Evolutionary conservation across 2,113 vertebrate genomes (phyloP), one percentile per base, ranked within the genome.

Genomic region (Lepus timidus): DNA sequence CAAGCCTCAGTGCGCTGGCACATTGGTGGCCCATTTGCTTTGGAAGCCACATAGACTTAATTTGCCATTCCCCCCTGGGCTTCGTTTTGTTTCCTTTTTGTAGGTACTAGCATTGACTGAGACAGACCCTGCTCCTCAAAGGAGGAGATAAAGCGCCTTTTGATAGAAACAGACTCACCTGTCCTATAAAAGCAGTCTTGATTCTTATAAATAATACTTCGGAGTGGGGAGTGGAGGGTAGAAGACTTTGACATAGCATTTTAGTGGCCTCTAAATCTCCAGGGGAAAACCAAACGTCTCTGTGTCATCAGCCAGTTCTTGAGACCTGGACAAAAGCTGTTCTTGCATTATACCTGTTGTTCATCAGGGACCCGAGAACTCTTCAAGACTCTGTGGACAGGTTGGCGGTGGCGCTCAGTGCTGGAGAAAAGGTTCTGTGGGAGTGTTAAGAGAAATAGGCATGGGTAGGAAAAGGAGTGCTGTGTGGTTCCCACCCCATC

Each of bases 201-300:
- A 1, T 65, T 65, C 4, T 92, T 71, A 81, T 36, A 95, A 95
- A 75, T 78, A 70, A 49, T 90, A 49, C 51, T 61, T 95, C 81
- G 62, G 51, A 90, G 19, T 44, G 29, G 7, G 9, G 2, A 9
- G 44, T 44, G 68, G 92, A 79, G 85, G 91, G 29, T 8, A 62
- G 25, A 81, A 31, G 55, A 65, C 22, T 86, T 75, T 81, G 55
- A 58, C 55, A 16, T 84, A 65, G 8, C 25, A 49, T 94, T 94
- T 94, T 88, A 88, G 52, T 85, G 70, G n/a, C 7, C 88, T 92
- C 29, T 91, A 61, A 96, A 55, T 86, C 44, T 86, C 81, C 75
- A 64, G 22, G 52, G 74, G 10, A 70, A 93, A 79, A 62, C 85
- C 76, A 84, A 87, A 36, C 70, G 89, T 84, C 89, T 91, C 44